phyloP scores from a whole-genome alignment of 1,140 invertebrate species.

The Monochamus saltuarius region DNA sequence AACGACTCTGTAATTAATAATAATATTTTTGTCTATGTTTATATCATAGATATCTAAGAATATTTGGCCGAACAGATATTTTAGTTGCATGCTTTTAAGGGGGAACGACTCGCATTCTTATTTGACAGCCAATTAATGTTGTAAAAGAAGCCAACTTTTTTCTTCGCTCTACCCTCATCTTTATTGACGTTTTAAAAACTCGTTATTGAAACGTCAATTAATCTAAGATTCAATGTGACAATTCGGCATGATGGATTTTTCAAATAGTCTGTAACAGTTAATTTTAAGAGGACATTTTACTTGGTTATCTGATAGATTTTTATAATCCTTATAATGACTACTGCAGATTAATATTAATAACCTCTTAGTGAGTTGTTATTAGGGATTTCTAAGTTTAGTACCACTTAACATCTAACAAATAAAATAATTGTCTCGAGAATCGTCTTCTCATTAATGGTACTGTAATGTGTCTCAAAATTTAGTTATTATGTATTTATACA shows the following conservation, averaged over 20 bases:
- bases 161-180: conserved; percentile 22
- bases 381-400: no score
- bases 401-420: no score
- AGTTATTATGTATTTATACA: no score
- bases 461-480: no score
- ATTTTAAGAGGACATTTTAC: conserved; percentile 25
- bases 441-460: no score
- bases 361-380: no score
- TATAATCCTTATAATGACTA: conserved; percentile 21
- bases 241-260: conserved; percentile 34
- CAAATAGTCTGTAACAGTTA: conserved; percentile 28
- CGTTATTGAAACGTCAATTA: conserved; percentile 38
- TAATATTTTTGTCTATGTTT: not conserved
- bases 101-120: conserved; percentile 17
- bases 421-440: no score
- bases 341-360: no score
- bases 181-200: conserved; percentile 37
- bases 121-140: conserved; percentile 36
- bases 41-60: not conserved
- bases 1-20: not conserved
- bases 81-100: not conserved
- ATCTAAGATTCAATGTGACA: conserved; percentile 37
- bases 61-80: not conserved
- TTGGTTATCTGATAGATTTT: conserved; percentile 24
- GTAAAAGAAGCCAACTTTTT: conserved; percentile 32